Evolutionary conservation across 2,797 vertebrate species (phyloP).

Genomic region (Malacoctenus gilli): DNA sequence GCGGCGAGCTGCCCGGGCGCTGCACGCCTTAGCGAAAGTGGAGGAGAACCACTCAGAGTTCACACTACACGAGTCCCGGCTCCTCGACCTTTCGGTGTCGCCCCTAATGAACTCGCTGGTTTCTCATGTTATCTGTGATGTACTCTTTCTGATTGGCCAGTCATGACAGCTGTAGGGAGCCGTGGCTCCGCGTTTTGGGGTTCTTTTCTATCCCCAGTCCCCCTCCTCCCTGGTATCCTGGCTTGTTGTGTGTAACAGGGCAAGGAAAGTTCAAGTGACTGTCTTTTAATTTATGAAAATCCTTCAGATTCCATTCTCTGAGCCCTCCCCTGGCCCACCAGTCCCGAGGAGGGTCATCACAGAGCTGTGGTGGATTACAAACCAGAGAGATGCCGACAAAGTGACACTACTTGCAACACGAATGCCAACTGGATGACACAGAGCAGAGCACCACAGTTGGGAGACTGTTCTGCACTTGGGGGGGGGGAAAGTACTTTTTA

Average conservation of each 20-base stretch:
- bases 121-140: constrained; percentile 99
- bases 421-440: constrained; percentile 79
- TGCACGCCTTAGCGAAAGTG: constrained; percentile 98
- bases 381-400: constrained; percentile 75
- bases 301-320: constrained; percentile 97
- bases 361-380: constrained; percentile 81
- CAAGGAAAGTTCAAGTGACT: constrained; percentile 94
- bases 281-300: constrained; percentile 99
- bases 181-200: constrained; percentile 82
- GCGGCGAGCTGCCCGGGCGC: constrained; percentile 95
- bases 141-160: constrained; percentile 99
- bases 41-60: constrained; percentile 99
- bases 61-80: constrained; percentile 97
- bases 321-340: constrained; percentile 83
- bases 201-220: constrained; percentile 55
- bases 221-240: constrained; percentile 72
- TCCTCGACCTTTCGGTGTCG: constrained; percentile 98
- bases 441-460: constrained; percentile 84
- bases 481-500: constrained; percentile 89
- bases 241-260: constrained; percentile 92
- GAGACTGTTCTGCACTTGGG: constrained; percentile 91
- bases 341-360: constrained; percentile 84
- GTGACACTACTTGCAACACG: constrained; percentile 78
- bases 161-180: constrained; percentile 99
- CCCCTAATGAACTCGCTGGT: constrained; percentile 99